phyloP scores from a whole-genome alignment of 2,113 vertebrate species.

The Cyanistes caeruleus region DNA sequence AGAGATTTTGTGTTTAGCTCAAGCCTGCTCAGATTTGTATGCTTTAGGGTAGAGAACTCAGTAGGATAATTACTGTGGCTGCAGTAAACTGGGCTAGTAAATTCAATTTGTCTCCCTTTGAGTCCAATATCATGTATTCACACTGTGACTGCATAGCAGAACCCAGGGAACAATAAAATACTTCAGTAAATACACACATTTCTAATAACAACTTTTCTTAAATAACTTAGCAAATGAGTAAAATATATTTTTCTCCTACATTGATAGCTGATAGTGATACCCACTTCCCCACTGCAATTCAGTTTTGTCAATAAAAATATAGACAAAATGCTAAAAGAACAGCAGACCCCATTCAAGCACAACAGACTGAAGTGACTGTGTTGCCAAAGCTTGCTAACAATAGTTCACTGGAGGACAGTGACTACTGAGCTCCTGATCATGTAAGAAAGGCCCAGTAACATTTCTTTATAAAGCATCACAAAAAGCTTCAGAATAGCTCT shows the following conservation, averaged over 20 bases:
- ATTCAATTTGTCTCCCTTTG: not conserved
- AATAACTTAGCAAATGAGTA: not conserved
- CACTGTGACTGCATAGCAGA: not conserved
- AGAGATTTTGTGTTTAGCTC: not conserved
- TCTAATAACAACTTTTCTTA: not conserved
- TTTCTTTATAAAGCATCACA: not conserved
- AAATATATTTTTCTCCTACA: not conserved
- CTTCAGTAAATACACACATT: not conserved
- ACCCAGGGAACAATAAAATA: not conserved
- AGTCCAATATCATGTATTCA: not conserved
- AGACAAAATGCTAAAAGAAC: not conserved
- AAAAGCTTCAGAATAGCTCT: not conserved
- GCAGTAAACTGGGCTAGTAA: not conserved
- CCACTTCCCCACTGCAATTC: not conserved
- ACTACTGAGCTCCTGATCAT: not conserved
- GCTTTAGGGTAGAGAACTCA: not conserved
- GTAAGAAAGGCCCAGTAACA: not conserved
- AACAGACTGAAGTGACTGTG: not conserved
- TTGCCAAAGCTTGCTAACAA: not conserved
- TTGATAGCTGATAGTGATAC: not conserved
- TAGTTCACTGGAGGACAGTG: not conserved
- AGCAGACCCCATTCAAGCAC: not conserved
- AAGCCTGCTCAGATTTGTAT: not conserved
- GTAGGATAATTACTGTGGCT: not conserved
- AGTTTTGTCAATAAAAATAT: not conserved